These are phyloP conservation scores for Hypsibius dujardini DNA, from an alignment of 1,140 invertebrate species.

Conservation along the genomic window DNA sequence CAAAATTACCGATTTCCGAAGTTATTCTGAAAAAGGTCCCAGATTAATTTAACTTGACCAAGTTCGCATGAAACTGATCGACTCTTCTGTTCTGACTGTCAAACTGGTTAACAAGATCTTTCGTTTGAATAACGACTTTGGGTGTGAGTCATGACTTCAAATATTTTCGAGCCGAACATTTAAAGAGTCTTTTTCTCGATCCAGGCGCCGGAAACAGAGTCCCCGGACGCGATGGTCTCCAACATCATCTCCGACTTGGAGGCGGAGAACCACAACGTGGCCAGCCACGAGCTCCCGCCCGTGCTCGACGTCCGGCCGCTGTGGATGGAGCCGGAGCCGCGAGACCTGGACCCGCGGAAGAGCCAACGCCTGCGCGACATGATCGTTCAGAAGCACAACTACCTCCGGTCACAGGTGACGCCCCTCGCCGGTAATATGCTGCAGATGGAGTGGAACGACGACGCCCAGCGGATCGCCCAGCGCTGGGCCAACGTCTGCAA, in stretches of 20 bases:
- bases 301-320: not conserved
- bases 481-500: not conserved
- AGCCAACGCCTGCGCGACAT: not conserved
- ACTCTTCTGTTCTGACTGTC: too few species aligned
- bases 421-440: slow-evolving; percentile 4
- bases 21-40: too few species aligned
- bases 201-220: too few species aligned
- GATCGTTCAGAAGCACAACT: slow-evolving; percentile 1
- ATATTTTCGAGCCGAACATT: too few species aligned
- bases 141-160: too few species aligned
- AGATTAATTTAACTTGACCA: too few species aligned
- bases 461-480: not conserved
- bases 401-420: not conserved
- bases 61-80: too few species aligned
- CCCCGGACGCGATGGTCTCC: not conserved
- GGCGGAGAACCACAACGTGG: not conserved
- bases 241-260: slow-evolving; percentile 5
- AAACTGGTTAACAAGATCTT: too few species aligned
- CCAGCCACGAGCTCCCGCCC: not conserved
- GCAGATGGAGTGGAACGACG: slow-evolving; percentile 14
- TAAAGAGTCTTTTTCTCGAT: too few species aligned
- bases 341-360: slow-evolving; percentile 4
- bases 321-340: not conserved
- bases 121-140: too few species aligned
- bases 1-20: too few species aligned